These are phyloP conservation scores for Sciurus niger DNA, from an alignment of 2,113 vertebrate species.

Conservation along the genomic window DNA sequence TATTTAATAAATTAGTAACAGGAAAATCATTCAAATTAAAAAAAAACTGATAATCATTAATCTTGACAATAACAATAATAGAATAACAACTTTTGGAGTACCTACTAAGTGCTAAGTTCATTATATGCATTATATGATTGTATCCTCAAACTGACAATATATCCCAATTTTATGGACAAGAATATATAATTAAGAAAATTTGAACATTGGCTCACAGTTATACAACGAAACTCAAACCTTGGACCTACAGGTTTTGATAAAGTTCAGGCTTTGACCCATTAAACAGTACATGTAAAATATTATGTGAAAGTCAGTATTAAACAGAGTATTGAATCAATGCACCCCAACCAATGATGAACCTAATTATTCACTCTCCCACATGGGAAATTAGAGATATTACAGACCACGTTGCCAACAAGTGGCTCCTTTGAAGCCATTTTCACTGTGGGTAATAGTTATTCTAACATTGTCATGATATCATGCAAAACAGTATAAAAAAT, in stretches of 20 bases:
- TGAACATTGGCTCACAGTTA: not conserved
- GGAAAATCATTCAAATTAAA: not conserved
- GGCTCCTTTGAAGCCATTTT: not conserved
- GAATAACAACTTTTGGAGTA: not conserved
- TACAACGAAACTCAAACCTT: not conserved
- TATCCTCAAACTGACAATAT: not conserved
- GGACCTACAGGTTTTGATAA: not conserved
- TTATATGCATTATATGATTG: not conserved
- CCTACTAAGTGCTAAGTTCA: not conserved
- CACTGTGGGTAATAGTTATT: too few relatives aligned
- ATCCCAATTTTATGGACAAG: not conserved
- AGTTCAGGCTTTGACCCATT: not conserved
- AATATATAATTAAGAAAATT: not conserved
- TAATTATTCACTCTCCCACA: not conserved
- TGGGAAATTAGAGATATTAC: not conserved
- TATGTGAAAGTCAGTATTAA: not conserved
- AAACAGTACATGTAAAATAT: not conserved
- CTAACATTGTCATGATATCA: not conserved
- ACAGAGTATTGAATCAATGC: not conserved
- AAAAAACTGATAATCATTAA: not conserved
- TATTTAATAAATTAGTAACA: not conserved
- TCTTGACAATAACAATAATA: not conserved
- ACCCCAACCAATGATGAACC: not conserved
- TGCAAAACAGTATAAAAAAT: conserved; percentile 2
- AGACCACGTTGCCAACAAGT: not conserved